Base-by-base conservation (phyloP, 2,797 vertebrate species). In the Sebastiscus albofasciatus region DNA sequence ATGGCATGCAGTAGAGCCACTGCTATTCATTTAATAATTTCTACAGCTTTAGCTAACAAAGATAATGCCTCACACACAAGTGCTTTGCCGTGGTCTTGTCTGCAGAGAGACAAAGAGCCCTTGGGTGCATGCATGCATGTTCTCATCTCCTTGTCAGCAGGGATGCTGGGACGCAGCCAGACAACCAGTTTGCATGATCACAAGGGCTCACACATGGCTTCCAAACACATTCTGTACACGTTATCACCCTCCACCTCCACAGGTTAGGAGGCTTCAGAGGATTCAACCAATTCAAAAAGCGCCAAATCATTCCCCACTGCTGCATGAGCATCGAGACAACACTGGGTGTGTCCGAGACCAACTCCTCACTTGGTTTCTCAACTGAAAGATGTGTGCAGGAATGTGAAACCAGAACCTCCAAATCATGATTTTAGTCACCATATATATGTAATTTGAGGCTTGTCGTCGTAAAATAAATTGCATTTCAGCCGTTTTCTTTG, bases 291-390 rank as follows among this genome's bases (percentile, higher is more conserved):
- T 31, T 24, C 5, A 46, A 34, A 69, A 60, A 26, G 12, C 6
- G 8, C 60, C n/a, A 14, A 18, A 62, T 78, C 20, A 1, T n/a
- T 29, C 39, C 49, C 12, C 26, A 0, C 13, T 34, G 18, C 55
- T 29, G 27, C 16, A 3, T 5, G 36, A 82, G 39, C 68, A 61
- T 59, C 14, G 7, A 77, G 33, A 64, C 72, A 42, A 31, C 20
- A 18, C 62, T 77, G 87, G 91, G 88, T 83, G 91, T 93, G 90
- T 91, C 91, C 75, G 3, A 24, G 20, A 26, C 22, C 5, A 56
- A 46, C 12, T 24, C 66, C 22, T 77, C 11, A 20, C 7, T 22
- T 4, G 16, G 14, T 55, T 67, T 36, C 27, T 42, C 49, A 26
- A 14, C 24, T 14, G 12, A 69, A 58, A 42, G 11, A 74, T 16